A percentile compares a stretch with the other conserved stretches of the same genome.
Evolutionary conservation across 2,113 vertebrate species (phyloP).

Genomic region (Saccopteryx leptura): DNA sequence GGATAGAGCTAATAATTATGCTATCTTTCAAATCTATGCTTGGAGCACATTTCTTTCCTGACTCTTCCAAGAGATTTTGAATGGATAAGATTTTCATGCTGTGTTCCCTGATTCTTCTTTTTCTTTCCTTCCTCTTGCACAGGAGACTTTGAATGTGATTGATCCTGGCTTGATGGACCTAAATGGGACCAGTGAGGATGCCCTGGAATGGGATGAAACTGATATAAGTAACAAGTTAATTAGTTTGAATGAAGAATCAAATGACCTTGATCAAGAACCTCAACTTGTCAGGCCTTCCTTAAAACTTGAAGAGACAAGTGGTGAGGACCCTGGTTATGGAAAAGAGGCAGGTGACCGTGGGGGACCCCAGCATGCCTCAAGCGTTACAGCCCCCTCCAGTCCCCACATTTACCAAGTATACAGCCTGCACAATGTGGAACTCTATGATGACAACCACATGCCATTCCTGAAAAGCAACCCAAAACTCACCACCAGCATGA

Average conservation of each 20-base stretch:
- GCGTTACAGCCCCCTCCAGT: slow-evolving; percentile 82
- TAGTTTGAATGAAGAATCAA: slow-evolving; percentile 90
- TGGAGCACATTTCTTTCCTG: slow-evolving; percentile 51
- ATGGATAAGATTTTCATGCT: not conserved
- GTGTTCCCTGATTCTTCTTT: slow-evolving; percentile 45
- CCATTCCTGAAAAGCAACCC: slow-evolving; percentile 86
- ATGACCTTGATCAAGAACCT: slow-evolving; percentile 87
- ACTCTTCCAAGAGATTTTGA: slow-evolving; percentile 59
- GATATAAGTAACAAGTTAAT: slow-evolving; percentile 94
- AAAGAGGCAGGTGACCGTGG: slow-evolving; percentile 70
- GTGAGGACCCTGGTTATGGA: slow-evolving; percentile 80
- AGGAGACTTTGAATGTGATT: slow-evolving; percentile 94
- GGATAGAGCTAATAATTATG: slow-evolving; percentile 30
- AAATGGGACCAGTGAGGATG: slow-evolving; percentile 92
- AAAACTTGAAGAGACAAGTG: slow-evolving; percentile 78
- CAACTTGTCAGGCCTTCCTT: slow-evolving; percentile 80
- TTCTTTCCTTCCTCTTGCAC: slow-evolving; percentile 45
- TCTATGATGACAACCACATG: slow-evolving; percentile 89
- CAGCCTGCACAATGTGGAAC: slow-evolving; percentile 93
- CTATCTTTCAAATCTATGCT: slow-evolving; percentile 50
- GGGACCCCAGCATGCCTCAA: slow-evolving; percentile 79
- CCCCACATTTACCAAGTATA: slow-evolving; percentile 94
- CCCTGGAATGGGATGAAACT: slow-evolving; percentile 98
- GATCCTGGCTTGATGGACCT: slow-evolving; percentile 95
- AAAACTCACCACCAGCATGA: slow-evolving; percentile 82